A percentile compares a stretch with the other conserved stretches of the same genome.
Evolutionary conservation across 1,140 invertebrate species (phyloP).

Genomic region (Thrips palmi): DNA sequence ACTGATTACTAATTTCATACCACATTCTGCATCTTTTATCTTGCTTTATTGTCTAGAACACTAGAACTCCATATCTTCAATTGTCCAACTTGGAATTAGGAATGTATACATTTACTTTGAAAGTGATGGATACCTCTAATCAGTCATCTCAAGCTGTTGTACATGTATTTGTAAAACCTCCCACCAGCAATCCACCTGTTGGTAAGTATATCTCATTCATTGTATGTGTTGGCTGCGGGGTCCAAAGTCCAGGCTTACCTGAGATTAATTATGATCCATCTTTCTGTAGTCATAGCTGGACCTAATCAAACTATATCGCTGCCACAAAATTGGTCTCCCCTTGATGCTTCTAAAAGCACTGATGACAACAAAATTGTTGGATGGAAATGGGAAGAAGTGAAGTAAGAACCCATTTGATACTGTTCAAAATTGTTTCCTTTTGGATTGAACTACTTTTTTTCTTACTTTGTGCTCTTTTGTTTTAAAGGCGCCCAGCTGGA

Average conservation of each 20-base stretch:
- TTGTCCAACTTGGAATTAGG: constrained; percentile 81
- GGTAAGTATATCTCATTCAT: constrained; percentile 26
- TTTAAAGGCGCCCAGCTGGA: no score
- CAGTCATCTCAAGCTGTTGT: constrained; percentile 73
- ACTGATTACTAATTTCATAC: background rate
- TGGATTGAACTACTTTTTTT: constrained; percentile 14
- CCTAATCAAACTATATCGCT: constrained; percentile 47
- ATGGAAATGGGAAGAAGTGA: constrained; percentile 67
- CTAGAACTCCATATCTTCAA: constrained; percentile 67
- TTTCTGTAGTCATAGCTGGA: constrained; percentile 37
- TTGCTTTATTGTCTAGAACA: constrained; percentile 40
- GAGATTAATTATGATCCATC: constrained; percentile 13
- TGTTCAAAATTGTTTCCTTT: constrained; percentile 3
- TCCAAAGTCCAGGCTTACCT: no score
- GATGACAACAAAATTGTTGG: constrained; percentile 68
- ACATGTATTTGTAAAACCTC: constrained; percentile 83
- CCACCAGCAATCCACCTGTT: constrained; percentile 63
- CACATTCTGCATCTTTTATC: constrained; percentile 3
- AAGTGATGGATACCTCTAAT: constrained; percentile 76
- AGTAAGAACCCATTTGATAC: constrained; percentile 21
- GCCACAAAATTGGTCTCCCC: constrained; percentile 51
- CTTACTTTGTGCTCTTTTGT: constrained; percentile 14
- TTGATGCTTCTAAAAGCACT: constrained; percentile 65
- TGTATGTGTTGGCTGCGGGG: background rate
- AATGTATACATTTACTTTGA: constrained; percentile 83